phyloP scores from a whole-genome alignment of 2,113 vertebrate genomes.

The Ophthalmotilapia sp. region DNA sequence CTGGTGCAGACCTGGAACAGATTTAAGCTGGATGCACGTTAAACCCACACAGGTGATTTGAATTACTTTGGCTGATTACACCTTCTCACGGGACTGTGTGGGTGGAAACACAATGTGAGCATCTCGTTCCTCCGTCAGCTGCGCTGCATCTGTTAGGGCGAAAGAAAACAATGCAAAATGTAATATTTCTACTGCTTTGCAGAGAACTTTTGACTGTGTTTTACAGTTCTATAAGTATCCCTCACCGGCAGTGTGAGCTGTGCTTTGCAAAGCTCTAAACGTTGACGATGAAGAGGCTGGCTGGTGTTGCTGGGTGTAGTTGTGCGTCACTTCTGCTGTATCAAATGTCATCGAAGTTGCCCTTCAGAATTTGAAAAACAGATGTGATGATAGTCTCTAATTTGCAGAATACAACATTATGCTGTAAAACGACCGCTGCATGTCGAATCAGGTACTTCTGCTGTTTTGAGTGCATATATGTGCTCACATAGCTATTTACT shows the following conservation, averaged over 20 bases:
- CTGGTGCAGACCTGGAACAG: not conserved
- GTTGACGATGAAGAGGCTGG: not conserved
- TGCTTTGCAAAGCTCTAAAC: not conserved
- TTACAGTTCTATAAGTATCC: not conserved
- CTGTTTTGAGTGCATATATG: not conserved
- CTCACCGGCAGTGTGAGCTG: not conserved
- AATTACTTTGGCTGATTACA: not conserved
- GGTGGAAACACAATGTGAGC: not conserved
- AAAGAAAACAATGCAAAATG: not conserved
- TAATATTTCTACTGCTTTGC: not conserved
- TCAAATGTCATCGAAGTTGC: not conserved
- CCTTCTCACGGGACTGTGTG: not conserved
- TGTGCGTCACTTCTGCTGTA: not conserved
- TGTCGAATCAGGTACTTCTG: not conserved
- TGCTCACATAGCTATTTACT: not conserved
- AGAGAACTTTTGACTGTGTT: accelerated
- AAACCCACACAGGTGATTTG: not conserved
- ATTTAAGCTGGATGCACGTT: not conserved
- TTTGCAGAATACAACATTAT: not conserved
- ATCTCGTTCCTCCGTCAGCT: not conserved
- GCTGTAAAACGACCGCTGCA: not conserved
- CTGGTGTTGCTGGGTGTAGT: accelerated
- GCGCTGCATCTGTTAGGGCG: not conserved
- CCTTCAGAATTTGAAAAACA: not conserved
- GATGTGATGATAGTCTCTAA: not conserved